Conservation (phyloP, 2,113 vertebrate species). For the Scatophagus argus region DNA sequence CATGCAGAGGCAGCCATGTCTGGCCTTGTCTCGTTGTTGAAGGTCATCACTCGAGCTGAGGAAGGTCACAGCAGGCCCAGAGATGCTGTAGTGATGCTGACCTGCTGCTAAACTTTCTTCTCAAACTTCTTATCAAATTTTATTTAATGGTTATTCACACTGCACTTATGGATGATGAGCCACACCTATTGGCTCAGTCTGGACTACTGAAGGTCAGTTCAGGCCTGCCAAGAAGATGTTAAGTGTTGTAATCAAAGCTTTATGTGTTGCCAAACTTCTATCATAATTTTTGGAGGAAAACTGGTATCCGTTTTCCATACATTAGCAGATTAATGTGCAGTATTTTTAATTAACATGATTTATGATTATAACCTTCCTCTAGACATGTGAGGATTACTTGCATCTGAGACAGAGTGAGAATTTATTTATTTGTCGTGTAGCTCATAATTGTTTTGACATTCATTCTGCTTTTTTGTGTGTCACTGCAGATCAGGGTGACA, state of each 20-base stretch:
- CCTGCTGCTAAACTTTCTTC: neutral
- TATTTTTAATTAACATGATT: neutral
- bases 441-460: neutral
- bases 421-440: neutral
- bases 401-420: neutral
- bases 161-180: neutral
- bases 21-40: conserved; percentile 48
- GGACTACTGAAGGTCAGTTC: conserved; percentile 14
- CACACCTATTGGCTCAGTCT: neutral
- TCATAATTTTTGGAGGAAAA: neutral
- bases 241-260: neutral
- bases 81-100: conserved; percentile 29
- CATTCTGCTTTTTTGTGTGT: neutral
- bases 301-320: neutral
- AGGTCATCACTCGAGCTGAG: conserved; percentile 63
- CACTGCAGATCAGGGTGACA: neutral
- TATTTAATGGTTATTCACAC: no score
- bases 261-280: neutral
- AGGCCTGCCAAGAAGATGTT: neutral
- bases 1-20: conserved; percentile 39
- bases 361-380: neutral
- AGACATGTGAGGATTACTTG: neutral
- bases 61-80: conserved; percentile 66
- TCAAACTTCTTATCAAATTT: neutral
- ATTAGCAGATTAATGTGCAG: neutral